phyloP scores from a whole-genome alignment of 2,113 vertebrate species.

The Hemiprocne comata region DNA sequence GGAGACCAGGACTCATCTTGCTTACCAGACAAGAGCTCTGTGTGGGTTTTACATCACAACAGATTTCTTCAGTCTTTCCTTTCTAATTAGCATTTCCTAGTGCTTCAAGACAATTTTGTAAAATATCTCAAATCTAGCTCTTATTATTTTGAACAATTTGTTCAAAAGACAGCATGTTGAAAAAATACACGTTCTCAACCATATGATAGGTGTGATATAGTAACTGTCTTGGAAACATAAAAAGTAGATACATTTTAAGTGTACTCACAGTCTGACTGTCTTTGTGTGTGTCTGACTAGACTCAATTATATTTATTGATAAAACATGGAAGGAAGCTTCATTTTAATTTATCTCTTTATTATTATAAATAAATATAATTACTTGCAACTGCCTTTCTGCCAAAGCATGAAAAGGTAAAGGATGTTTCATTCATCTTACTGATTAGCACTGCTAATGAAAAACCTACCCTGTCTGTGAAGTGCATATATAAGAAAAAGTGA shows the following conservation, averaged over 20 bases:
- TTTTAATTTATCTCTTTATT: not conserved
- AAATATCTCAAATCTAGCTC: not conserved
- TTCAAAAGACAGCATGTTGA: not conserved
- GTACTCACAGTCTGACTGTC: not conserved
- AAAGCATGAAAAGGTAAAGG: not conserved
- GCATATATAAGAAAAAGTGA: not conserved
- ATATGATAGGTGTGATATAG: not conserved
- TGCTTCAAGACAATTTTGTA: not conserved
- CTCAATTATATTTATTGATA: not conserved
- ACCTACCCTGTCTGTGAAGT: not conserved
- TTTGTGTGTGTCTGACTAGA: not conserved
- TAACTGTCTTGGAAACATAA: not conserved
- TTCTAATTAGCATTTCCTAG: not conserved
- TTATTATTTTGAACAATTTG: constrained; percentile 8
- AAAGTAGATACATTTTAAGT: not conserved
- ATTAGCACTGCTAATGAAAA: not conserved
- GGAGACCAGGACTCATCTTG: not conserved
- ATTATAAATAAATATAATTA: not conserved
- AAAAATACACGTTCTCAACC: not conserved
- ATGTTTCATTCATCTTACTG: not conserved
- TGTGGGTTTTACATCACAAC: not conserved
- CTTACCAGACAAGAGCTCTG: not conserved
- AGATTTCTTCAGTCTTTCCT: not conserved
- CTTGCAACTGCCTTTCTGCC: not conserved
- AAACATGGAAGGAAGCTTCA: not conserved